phyloP scores from a whole-genome alignment of 92 coral and sea anemone genomes.

The Porites divaricata region DNA sequence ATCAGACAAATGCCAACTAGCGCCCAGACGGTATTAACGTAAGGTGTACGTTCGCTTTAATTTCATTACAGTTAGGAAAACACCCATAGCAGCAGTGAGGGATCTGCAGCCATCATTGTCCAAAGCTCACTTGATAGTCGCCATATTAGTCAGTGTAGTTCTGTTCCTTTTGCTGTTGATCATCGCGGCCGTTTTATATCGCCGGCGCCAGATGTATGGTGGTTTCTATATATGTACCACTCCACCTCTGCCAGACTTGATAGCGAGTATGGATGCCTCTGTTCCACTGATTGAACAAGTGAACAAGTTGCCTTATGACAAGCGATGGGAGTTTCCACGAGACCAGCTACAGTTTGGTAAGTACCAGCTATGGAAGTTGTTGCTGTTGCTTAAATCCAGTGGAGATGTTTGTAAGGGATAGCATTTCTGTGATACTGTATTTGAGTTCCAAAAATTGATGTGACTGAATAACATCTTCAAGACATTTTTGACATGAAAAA shows the following conservation, averaged over 20 bases:
- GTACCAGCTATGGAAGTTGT: conserved; percentile 2
- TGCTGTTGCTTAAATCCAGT: too few species aligned
- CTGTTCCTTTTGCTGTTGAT: conserved; percentile 61
- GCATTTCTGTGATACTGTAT: too few species aligned
- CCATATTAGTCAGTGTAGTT: conserved; percentile 55
- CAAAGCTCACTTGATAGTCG: conserved; percentile 55
- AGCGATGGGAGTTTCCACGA: conserved; percentile 95
- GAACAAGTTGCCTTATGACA: conserved; percentile 88
- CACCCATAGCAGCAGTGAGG: conserved; percentile 19
- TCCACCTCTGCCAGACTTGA: conserved; percentile 96
- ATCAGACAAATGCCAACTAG: too few species aligned
- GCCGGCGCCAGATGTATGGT: conserved; percentile 88
- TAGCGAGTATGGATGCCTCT: conserved; percentile 81
- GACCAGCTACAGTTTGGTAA: conserved; percentile 72
- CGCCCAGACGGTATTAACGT: neutral
- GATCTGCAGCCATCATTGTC: conserved; percentile 2
- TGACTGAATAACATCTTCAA: too few species aligned
- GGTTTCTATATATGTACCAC: conserved; percentile 92
- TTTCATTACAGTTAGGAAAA: conserved; percentile 42
- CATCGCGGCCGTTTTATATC: conserved; percentile 69
- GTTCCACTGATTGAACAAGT: conserved; percentile 86
- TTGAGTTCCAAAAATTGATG: too few species aligned
- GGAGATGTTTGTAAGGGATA: too few species aligned
- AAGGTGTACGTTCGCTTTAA: neutral
- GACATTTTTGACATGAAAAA: too few species aligned